Evolutionary conservation across 2,888 invertebrate species (phyloP).

Genomic region (Nymphalis polychloros): DNA sequence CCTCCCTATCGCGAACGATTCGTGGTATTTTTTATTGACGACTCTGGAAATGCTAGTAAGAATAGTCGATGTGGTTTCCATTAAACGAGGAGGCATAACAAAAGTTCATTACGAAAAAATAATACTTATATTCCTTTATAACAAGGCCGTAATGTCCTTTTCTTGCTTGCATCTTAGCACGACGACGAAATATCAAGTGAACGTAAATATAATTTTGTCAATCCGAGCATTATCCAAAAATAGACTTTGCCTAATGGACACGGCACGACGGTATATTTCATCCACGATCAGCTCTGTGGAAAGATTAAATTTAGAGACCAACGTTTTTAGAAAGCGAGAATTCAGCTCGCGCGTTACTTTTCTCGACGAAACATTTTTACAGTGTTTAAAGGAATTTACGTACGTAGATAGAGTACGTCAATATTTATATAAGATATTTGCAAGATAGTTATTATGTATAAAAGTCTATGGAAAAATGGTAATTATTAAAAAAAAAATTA

Average conservation of each 20-base stretch:
- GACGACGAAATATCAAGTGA: slow-evolving; percentile 42
- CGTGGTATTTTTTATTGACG: slow-evolving; percentile 82
- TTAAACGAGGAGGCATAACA: slow-evolving; percentile 28
- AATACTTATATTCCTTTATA: background rate
- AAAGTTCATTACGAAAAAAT: slow-evolving; percentile 28
- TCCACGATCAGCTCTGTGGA: slow-evolving; percentile 58
- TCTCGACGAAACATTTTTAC: slow-evolving; percentile 32
- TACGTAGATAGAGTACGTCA: slow-evolving; percentile 38
- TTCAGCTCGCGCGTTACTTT: slow-evolving; percentile 44
- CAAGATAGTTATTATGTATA: background rate
- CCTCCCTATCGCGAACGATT: slow-evolving; percentile 77
- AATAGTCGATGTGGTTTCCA: slow-evolving; percentile 57
- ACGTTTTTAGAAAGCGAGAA: slow-evolving; percentile 65
- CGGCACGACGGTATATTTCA: slow-evolving; percentile 69
- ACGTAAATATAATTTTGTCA: slow-evolving; percentile 55
- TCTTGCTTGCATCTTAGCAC: background rate
- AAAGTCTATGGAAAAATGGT: background rate
- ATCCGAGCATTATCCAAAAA: slow-evolving; percentile 62
- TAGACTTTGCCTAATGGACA: slow-evolving; percentile 73
- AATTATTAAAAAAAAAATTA: background rate
- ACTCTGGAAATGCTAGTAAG: slow-evolving; percentile 71
- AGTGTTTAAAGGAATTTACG: slow-evolving; percentile 32
- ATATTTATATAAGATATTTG: background rate
- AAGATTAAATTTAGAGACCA: slow-evolving; percentile 71
- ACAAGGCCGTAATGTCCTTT: background rate